phyloP scores from a whole-genome alignment of 92 coral and sea anemone species.

The Umimayanthus chanpuru region DNA sequence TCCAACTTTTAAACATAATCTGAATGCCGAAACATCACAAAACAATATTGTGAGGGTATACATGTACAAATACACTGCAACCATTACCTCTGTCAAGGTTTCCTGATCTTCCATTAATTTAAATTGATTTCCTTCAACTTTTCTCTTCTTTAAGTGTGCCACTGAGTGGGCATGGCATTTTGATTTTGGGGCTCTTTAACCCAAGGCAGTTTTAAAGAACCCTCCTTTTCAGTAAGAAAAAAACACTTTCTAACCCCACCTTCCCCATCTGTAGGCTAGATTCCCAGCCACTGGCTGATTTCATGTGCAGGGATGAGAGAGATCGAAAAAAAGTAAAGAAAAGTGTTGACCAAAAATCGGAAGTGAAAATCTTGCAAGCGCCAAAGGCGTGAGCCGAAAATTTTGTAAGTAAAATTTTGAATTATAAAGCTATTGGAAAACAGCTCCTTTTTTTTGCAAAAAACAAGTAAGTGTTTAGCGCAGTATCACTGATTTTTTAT shows the following conservation, averaged over 20 bases:
- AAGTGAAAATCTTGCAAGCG: slow-evolving; percentile 19
- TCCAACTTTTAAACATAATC: slow-evolving; percentile 7
- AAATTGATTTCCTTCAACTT: slow-evolving; percentile 14
- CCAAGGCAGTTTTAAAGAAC: slow-evolving; percentile 4
- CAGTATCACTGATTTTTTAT: slow-evolving; percentile 27
- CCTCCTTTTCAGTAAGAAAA: slow-evolving; percentile 24
- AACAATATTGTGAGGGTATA: slow-evolving; percentile 11
- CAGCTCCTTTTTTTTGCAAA: slow-evolving; percentile 27
- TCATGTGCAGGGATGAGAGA: slow-evolving; percentile 25
- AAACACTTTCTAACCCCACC: slow-evolving; percentile 23
- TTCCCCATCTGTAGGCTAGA: slow-evolving; percentile 16
- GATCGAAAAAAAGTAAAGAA: slow-evolving; percentile 5
- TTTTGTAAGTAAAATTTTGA: slow-evolving; percentile 13
- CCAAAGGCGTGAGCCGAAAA: slow-evolving; percentile 18
- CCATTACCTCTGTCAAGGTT: slow-evolving; percentile 8
- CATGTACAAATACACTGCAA: slow-evolving; percentile 1
- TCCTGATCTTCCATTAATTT: slow-evolving; percentile 18
- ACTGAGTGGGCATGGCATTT: slow-evolving; percentile 19
- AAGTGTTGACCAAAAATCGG: slow-evolving; percentile 22
- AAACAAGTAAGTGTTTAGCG: slow-evolving; percentile 26
- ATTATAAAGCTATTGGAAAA: slow-evolving; percentile 22
- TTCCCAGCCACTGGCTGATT: slow-evolving; percentile 24
- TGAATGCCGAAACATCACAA: slow-evolving; percentile 24
- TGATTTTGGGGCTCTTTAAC: slow-evolving; percentile 13
- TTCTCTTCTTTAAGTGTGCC: slow-evolving; percentile 16